Evolutionary conservation across 2,113 vertebrate genomes (phyloP).

Genomic region (Triplophysa rosa): DNA sequence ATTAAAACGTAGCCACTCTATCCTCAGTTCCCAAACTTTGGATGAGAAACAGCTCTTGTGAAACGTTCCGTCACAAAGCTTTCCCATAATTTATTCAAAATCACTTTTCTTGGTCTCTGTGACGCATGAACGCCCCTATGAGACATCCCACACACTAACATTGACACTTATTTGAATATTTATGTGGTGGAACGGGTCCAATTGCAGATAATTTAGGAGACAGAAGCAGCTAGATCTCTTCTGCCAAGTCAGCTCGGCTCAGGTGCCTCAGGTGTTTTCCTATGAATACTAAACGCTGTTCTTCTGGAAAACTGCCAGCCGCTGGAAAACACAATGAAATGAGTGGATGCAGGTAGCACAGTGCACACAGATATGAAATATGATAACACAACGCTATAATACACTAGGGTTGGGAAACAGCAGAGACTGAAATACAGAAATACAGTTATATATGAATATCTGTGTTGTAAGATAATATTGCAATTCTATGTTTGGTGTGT

Average conservation of each 20-base stretch:
- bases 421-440: too few species aligned
- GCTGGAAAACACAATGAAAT: slow-evolving; percentile 19
- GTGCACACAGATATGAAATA: slow-evolving; percentile 5
- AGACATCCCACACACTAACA: slow-evolving; percentile 63
- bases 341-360: slow-evolving; percentile 7
- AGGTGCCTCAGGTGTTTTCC: slow-evolving; percentile 42
- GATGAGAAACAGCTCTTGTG: slow-evolving; percentile 5
- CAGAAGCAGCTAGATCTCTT: slow-evolving; percentile 12
- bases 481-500: too few species aligned
- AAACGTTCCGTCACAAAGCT: slow-evolving; percentile 17
- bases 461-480: too few species aligned
- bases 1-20: not conserved
- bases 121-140: slow-evolving; percentile 61
- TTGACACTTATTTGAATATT: slow-evolving; percentile 72
- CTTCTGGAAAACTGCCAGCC: slow-evolving; percentile 26
- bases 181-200: slow-evolving; percentile 66
- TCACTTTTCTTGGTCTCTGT: slow-evolving; percentile 53
- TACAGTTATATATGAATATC: too few species aligned
- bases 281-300: slow-evolving; percentile 1
- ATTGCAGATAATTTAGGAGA: slow-evolving; percentile 48
- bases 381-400: not conserved
- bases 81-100: slow-evolving; percentile 21
- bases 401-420: not conserved
- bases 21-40: slow-evolving; percentile 14
- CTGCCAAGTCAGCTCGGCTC: slow-evolving; percentile 40